A percentile compares a stretch with the other conserved stretches of the same genome.
These are phyloP conservation scores for Notolabrus celidotus DNA, from an alignment of 2,797 vertebrate species.

Conservation along the genomic window DNA sequence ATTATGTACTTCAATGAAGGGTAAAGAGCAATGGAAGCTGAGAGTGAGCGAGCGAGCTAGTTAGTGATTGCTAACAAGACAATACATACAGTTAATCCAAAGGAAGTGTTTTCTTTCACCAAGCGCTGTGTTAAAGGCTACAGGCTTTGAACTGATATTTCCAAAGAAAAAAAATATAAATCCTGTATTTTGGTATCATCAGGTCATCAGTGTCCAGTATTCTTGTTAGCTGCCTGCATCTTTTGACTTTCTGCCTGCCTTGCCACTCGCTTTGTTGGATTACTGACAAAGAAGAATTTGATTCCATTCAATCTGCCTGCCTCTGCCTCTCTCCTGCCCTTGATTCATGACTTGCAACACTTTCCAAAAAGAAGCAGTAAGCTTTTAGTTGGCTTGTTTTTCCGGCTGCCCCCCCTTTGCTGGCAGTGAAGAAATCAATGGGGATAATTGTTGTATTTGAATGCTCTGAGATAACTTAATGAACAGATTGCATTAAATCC, in stretches of 20 bases:
- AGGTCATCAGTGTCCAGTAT: not conserved
- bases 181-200: not conserved
- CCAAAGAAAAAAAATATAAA: not conserved
- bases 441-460: slow-evolving; percentile 1
- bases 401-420: not conserved
- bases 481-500: not conserved
- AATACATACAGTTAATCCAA: not conserved
- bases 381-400: not conserved
- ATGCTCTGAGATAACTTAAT: slow-evolving; percentile 3
- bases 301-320: not conserved
- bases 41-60: not conserved
- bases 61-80: not conserved
- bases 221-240: not conserved
- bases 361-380: not conserved
- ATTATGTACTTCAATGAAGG: not conserved
- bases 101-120: no score
- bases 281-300: not conserved
- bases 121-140: no score
- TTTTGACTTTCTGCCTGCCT: not conserved
- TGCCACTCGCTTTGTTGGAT: not conserved
- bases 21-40: not conserved
- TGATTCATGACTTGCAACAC: slow-evolving; percentile 4
- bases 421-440: not conserved
- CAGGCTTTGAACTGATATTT: no score
- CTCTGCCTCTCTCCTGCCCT: not conserved